These are phyloP conservation scores for Drosophila leontia DNA, from an alignment of 1,140 invertebrate genomes.

Conservation along the genomic window DNA sequence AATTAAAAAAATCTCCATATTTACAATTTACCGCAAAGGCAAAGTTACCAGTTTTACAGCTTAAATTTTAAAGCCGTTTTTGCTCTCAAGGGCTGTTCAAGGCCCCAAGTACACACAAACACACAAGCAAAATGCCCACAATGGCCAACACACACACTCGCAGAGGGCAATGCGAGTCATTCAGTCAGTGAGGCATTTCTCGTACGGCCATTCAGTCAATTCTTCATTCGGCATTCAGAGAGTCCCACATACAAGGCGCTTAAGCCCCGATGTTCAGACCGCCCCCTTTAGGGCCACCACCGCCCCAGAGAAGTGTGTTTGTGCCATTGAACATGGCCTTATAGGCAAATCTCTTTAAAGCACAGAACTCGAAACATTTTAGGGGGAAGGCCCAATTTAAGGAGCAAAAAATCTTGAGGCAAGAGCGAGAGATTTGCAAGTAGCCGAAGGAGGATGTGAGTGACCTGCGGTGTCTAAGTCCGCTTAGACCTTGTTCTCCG, in stretches of 20 bases:
- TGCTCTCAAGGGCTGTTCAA: slow-evolving; percentile 29
- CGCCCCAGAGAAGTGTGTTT: slow-evolving; percentile 18
- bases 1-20: no score
- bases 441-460: slow-evolving; percentile 16
- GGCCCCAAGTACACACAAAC: slow-evolving; percentile 11
- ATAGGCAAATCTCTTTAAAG: slow-evolving; percentile 40
- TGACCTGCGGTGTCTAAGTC: slow-evolving; percentile 38
- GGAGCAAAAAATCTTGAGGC: neutral
- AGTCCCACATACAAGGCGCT: slow-evolving; percentile 36
- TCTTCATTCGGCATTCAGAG: slow-evolving; percentile 55
- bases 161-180: slow-evolving; percentile 54
- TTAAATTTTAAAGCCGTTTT: slow-evolving; percentile 56
- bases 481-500: slow-evolving; percentile 35
- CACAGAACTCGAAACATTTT: neutral
- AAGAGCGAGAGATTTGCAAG: slow-evolving; percentile 17
- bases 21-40: no score
- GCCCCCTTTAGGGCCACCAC: slow-evolving; percentile 1
- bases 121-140: slow-evolving; percentile 41
- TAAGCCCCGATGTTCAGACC: slow-evolving; percentile 13
- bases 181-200: slow-evolving; percentile 48
- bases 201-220: slow-evolving; percentile 61
- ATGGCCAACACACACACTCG: slow-evolving; percentile 38
- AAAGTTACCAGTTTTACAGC: neutral
- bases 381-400: neutral
- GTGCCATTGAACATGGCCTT: slow-evolving; percentile 67